These are phyloP conservation scores for Arenicola marina DNA, from an alignment of 2,888 invertebrate species.

Conservation along the genomic window DNA sequence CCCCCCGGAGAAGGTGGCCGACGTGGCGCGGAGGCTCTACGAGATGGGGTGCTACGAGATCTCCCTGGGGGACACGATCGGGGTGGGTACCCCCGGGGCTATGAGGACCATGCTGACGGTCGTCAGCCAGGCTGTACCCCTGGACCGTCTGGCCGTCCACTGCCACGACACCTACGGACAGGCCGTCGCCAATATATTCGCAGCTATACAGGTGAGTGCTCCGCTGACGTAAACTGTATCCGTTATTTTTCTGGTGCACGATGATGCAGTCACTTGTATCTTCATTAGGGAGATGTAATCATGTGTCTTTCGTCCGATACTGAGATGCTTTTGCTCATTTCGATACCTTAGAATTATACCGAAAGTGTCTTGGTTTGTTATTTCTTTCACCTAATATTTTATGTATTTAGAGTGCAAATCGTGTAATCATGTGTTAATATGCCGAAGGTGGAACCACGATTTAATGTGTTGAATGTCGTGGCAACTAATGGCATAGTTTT, in stretches of 20 bases:
- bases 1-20: slow-evolving; percentile 76
- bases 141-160: slow-evolving; percentile 82
- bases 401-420: too few relatives aligned
- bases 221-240: not conserved
- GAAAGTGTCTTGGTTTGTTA: too few relatives aligned
- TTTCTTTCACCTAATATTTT: too few relatives aligned
- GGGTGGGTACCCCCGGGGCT: slow-evolving; percentile 73
- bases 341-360: too few relatives aligned
- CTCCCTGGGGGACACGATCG: slow-evolving; percentile 96
- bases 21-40: slow-evolving; percentile 73
- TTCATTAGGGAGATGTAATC: too few relatives aligned
- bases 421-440: too few relatives aligned
- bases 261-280: too few relatives aligned
- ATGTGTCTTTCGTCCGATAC: too few relatives aligned
- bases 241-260: not conserved
- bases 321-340: too few relatives aligned
- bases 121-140: slow-evolving; percentile 65
- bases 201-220: slow-evolving; percentile 80
- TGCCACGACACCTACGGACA: slow-evolving; percentile 99
- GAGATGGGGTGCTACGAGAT: slow-evolving; percentile 93
- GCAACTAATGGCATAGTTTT: too few relatives aligned
- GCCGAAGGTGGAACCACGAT: too few relatives aligned
- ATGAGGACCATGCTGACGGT: slow-evolving; percentile 78
- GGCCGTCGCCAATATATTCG: slow-evolving; percentile 88
- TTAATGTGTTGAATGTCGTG: too few relatives aligned